Evolutionary conservation across 2,888 invertebrate genomes (phyloP), one percentile per base, ranked within the genome.

Genomic region (Ormyrus thymus): DNA sequence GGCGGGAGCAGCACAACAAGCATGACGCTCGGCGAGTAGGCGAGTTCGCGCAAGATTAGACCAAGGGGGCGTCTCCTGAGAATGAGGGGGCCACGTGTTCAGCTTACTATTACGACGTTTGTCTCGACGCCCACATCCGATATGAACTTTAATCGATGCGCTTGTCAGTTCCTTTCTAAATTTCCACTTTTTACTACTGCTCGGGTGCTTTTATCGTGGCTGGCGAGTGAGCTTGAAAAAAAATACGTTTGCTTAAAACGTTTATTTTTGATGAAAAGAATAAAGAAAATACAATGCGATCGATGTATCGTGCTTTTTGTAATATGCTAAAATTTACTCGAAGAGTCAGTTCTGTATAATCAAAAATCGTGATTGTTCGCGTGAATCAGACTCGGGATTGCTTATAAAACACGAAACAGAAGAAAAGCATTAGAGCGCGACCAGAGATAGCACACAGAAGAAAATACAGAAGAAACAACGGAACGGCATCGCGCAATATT

Each of bases 51-150:
- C 69, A 69, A 80, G 85, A 86, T 86, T 86, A 86, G 84, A 85
- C 81, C 82, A 86, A 84, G 85, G 88, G 89, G 89, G 89, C 89
- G 89, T 89, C 86, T 87, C 86, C 78, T 83, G 85, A 84, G 84
- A 76, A 82, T 77, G 78, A 66, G 83, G 83, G 83, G 86, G 88
- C 87, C 89, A 89, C 87, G 87, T 89, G 88, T 85, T 86, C 81
- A n/a, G 73, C 73, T 76, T 69, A 75, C 73, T 78, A 81, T 81
- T 81, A 78, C 75, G 75, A 64, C 76, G 6, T 45, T 13, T 15
- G 82, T 84, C 80, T 83, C 83, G 83, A 86, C 86, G 86, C 87
- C 86, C 86, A 86, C 84, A 84, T 84, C 82, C 83, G 85, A 86
- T 86, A 85, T 80, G 81, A 78, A 80, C 80, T 73, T 81, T 83